Base-by-base conservation (phyloP, 2,113 vertebrate genomes). In the Nothocercus nigrocapillus region DNA sequence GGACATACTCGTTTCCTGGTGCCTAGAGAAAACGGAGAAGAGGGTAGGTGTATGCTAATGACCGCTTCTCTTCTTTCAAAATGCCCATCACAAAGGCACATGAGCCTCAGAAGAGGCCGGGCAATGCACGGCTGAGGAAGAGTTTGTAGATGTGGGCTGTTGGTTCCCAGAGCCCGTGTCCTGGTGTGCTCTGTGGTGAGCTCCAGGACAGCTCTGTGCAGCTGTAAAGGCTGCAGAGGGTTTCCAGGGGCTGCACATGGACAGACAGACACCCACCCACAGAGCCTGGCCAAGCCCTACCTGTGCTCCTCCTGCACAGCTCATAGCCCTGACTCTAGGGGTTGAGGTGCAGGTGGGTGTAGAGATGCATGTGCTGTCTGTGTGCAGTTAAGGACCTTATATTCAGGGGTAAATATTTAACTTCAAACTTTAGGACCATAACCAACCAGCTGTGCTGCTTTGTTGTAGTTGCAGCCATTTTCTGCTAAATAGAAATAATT, bases 301-400 rank as follows among this genome's bases (percentile, higher is more conserved):
- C 44, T 0, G 0, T 82, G 63, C 34, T 36, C 27, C 10, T 81
- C 53, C 70, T 0, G 1, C 36, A 59, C 45, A 49, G 21, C 18
- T 63, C 34, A 2, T 16, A 30, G 47, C n/a, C 38, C 90, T 70
- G 77, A 59, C 47, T 82, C 58, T 38, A 30, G 2, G 2, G 25
- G 11, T 70, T 3, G 11, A 42, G 32, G 13, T 82, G 72, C 40
- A 47, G 10, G 7, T 78, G 45, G 19, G 24, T 90, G 8, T 83
- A 20, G 76, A 90, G 85, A 36, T 32, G 44, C 25, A 13, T 7
- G 21, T 22, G 2, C 5, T 25, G 8, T 7, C 16, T 75, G n/a
- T 86, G 0, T 87, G 66, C 38, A 6, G 2, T 47, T 66, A 79
- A 84, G 19, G 86, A 5, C 38, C 58, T 87, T 6, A 5, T 2